Base-by-base conservation (phyloP, 2,797 vertebrate genomes). In the Apogon talboti region DNA sequence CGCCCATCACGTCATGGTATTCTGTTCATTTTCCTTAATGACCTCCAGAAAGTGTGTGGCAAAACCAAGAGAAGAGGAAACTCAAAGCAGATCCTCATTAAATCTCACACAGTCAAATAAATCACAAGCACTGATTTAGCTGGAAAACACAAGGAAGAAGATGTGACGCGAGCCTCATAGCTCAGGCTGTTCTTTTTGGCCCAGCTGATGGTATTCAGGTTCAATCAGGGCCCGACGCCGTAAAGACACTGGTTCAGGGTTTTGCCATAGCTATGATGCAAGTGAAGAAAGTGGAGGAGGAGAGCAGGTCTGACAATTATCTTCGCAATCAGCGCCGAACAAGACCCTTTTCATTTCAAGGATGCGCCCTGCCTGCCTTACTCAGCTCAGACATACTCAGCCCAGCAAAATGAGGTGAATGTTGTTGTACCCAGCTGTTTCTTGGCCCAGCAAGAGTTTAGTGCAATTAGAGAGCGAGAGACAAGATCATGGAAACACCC, bases 401-500 rank as follows among this genome's bases (percentile, higher is more conserved):
- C 51, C 54, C 35, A 54, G 57, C 50, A 69, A 78, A 75, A 82
- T 66, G 40, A 86, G 74, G 74, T 78, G 78, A 81, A 63, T 55
- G 53, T 62, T 76, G 73, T 68, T 58, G 62, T 75, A 66, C 71
- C 69, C 78, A 85, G 71, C 81, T 87, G 83, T 50, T 61, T 77
- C 66, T 80, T 77, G 75, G 84, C 79, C 57, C 45, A 3, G 47
- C 41, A 44, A 65, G 37, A 61, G 63, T 68, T 73, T 48, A 50
- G 74, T 38, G 67, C 79, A 87, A 86, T 86, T 85, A 82, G 57
- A 76, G 65, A 87, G 56, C n/a, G 40, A 74, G 65, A 83, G 69
- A 85, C 66, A 77, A 81, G 71, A 79, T 85, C 61, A 82, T n/a
- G 78, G 79, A 85, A 88, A 91, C 78, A 78, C 81, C 84, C 83